phyloP scores from a whole-genome alignment of 2,888 invertebrate genomes.

The Drosophila kambysellisi region DNA sequence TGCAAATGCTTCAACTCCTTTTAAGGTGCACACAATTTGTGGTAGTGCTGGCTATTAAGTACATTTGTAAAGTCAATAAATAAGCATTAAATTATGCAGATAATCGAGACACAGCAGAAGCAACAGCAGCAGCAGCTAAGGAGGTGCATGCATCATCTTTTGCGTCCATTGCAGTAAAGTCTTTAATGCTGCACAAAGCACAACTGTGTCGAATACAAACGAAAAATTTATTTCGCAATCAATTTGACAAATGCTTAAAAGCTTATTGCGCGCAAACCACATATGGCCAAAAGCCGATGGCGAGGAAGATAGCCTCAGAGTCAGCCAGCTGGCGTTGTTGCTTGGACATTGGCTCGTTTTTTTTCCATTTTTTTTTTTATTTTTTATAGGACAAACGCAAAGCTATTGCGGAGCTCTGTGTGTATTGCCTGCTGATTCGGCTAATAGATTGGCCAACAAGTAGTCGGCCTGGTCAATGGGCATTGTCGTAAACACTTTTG shows the following conservation, averaged over 20 bases:
- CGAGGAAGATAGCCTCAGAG: constrained; percentile 36
- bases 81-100: constrained; percentile 76
- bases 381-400: constrained; percentile 28
- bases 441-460: constrained; percentile 52
- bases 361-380: background rate
- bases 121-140: background rate
- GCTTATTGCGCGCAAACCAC: constrained; percentile 41
- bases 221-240: constrained; percentile 76
- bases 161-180: constrained; percentile 44
- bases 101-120: constrained; percentile 47
- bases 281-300: constrained; percentile 45
- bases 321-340: constrained; percentile 21
- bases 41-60: constrained; percentile 33
- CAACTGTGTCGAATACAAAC: constrained; percentile 34
- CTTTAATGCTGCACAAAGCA: constrained; percentile 40
- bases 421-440: constrained; percentile 25
- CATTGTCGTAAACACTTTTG: constrained; percentile 54
- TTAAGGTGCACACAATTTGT: constrained; percentile 26
- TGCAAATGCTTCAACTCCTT: constrained; percentile 7
- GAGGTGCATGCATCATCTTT: constrained; percentile 64
- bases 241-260: constrained; percentile 76
- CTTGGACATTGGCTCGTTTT: constrained; percentile 1
- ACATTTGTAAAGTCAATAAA: constrained; percentile 62
- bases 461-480: constrained; percentile 22
- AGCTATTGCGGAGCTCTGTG: constrained; percentile 4